phyloP scores from a whole-genome alignment of 2,797 vertebrate genomes.

The Coregonus sp. region DNA sequence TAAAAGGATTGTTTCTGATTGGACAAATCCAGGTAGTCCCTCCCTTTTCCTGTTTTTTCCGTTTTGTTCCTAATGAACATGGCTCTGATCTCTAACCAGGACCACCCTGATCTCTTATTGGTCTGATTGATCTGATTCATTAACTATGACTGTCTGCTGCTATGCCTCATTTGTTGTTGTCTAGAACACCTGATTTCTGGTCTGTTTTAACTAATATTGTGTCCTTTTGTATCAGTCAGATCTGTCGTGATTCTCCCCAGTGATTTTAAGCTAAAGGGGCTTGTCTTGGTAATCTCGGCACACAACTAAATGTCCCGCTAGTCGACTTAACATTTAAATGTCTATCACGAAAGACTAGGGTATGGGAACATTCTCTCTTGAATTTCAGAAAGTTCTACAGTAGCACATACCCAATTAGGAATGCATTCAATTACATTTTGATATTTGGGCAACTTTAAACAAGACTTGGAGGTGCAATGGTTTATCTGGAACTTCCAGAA shows the following conservation, averaged over 20 bases:
- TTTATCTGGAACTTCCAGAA: not conserved
- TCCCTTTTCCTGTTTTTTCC: not conserved
- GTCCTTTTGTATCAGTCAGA: not conserved
- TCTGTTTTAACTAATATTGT: not conserved
- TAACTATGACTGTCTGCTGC: not conserved
- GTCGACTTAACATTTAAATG: not conserved
- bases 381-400: not conserved
- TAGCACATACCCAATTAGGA: not conserved
- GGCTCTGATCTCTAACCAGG: constrained; percentile 54
- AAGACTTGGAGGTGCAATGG: not conserved
- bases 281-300: not conserved
- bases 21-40: not conserved
- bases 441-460: not conserved
- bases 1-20: not conserved
- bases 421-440: not conserved
- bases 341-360: too few relatives aligned
- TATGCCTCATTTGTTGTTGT: not conserved
- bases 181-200: not conserved
- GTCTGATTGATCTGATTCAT: constrained; percentile 32
- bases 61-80: not conserved
- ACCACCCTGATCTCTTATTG: constrained; percentile 47
- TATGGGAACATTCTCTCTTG: not conserved
- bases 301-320: not conserved
- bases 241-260: not conserved
- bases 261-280: not conserved